These are phyloP conservation scores for Xestia sexstrigata DNA, from an alignment of 2,888 invertebrate genomes.

Conservation along the genomic window DNA sequence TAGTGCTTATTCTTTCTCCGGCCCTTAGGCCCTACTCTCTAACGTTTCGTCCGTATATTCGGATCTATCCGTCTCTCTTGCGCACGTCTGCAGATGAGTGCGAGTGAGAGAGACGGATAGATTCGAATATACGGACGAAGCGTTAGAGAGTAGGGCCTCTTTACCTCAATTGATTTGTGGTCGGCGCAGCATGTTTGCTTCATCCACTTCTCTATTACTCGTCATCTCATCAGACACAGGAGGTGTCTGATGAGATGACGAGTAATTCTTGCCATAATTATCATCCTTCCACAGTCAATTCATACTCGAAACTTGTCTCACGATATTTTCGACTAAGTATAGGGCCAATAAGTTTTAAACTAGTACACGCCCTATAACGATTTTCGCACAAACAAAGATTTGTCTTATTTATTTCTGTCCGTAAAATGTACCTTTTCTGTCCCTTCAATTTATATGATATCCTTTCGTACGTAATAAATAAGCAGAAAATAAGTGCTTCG, in stretches of 20 bases:
- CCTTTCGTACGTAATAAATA: background rate
- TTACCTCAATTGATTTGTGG: background rate
- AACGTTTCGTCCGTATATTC: too few relatives aligned
- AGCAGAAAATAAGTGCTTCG: background rate
- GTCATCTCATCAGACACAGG: background rate
- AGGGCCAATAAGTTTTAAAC: background rate
- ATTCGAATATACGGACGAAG: too few relatives aligned
- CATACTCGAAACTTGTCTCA: too few relatives aligned
- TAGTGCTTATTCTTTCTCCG: background rate
- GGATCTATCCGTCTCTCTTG: too few relatives aligned
- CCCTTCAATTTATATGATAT: background rate
- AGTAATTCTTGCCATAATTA: background rate
- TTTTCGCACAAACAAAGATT: background rate
- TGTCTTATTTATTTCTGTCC: background rate
- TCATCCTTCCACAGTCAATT: background rate
- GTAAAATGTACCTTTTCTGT: background rate
- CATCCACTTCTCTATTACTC: background rate
- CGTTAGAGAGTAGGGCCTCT: too few relatives aligned
- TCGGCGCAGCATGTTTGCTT: background rate
- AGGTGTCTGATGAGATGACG: too few relatives aligned
- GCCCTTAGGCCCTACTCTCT: too few relatives aligned
- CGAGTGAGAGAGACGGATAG: too few relatives aligned
- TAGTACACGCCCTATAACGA: background rate
- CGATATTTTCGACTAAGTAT: too few relatives aligned
- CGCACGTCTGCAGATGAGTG: too few relatives aligned